A percentile compares a stretch with the other conserved stretches of the same genome.
Evolutionary conservation across 2,888 invertebrate species (phyloP).

Genomic region (Laothoe populi): DNA sequence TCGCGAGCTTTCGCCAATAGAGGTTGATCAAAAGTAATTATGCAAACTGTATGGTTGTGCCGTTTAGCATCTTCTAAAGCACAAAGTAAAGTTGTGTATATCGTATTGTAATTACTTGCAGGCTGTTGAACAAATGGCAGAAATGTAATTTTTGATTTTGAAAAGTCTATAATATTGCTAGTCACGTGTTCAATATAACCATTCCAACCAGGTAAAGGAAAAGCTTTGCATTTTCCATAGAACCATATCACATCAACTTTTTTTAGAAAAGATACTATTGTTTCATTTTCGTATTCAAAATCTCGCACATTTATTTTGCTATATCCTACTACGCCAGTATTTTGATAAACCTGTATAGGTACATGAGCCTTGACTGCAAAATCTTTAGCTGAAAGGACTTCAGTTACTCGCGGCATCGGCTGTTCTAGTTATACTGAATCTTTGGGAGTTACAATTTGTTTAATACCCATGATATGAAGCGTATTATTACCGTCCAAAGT

Average conservation of each 20-base stretch:
- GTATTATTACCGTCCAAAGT: no score
- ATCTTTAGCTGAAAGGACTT: no score
- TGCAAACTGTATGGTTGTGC: slow-evolving; percentile 33
- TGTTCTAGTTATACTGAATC: no score
- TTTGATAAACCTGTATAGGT: no score
- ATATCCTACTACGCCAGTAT: no score
- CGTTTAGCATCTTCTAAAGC: slow-evolving; percentile 37
- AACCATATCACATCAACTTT: slow-evolving; percentile 13
- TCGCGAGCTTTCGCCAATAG: slow-evolving; percentile 52
- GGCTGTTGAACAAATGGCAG: slow-evolving; percentile 40
- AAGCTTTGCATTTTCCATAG: slow-evolving; percentile 48
- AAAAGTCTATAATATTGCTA: slow-evolving; percentile 38
- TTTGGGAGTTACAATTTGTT: no score
- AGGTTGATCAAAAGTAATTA: slow-evolving; percentile 55
- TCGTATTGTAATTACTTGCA: slow-evolving; percentile 39
- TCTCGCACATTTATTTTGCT: no score
- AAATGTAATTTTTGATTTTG: slow-evolving; percentile 34
- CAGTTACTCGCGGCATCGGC: no score
- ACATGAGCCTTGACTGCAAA: no score
- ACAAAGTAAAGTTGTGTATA: slow-evolving; percentile 41
- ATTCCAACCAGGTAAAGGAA: slow-evolving; percentile 43
- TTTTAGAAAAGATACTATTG: no score
- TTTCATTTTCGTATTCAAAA: no score
- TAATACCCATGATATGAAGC: no score
- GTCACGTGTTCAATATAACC: slow-evolving; percentile 43